Evolutionary conservation across 2,113 vertebrate genomes (phyloP), one percentile per base, ranked within the genome.

Genomic region (Tyto alba): DNA sequence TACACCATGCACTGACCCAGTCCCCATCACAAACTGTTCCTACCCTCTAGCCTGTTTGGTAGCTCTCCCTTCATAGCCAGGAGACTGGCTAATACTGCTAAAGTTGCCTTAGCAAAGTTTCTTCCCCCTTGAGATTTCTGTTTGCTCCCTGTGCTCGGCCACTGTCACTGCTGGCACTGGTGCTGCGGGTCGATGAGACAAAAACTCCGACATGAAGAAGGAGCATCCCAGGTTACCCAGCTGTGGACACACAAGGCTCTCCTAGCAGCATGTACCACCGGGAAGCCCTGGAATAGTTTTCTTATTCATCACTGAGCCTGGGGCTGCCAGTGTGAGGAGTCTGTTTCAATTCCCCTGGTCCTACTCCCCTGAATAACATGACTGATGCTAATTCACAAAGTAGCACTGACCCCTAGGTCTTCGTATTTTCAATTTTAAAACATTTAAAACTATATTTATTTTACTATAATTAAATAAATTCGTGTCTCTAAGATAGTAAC

Each of bases 21-120:
- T 57, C 38, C 36, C 34, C 19, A 41, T 8, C 0, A 0, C 71
- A 77, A 20, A 40, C 0, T 1, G 32, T 18, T 45, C 16, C 56
- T 83, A 36, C 14, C 9, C 13, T 41, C 32, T 8, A 38, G 15
- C 40, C 68, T 55, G 20, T 25, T 57, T 55, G n/a, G n/a, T 25
- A 71, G n/a, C 23, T 30, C 14, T 80, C 15, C n/a, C 30, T 86
- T 71, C 79, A 13, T 29, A 59, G 4, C 27, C 27, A 21, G 32
- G 41, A 74, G 38, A 32, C 25, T 50, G 69, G 29, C 16, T 71
- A 59, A 22, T 8, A 32, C 29, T 2, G 6, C 43, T 26, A 29
- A 73, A 57, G 45, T 20, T 47, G n/a, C 13, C 41, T 68, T 63
- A 40, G 29, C 16, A 47, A 75, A 59, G 40, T 47, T 38, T n/a